These are phyloP conservation scores for Pipa parva DNA, from an alignment of 2,113 vertebrate genomes.

Conservation along the genomic window DNA sequence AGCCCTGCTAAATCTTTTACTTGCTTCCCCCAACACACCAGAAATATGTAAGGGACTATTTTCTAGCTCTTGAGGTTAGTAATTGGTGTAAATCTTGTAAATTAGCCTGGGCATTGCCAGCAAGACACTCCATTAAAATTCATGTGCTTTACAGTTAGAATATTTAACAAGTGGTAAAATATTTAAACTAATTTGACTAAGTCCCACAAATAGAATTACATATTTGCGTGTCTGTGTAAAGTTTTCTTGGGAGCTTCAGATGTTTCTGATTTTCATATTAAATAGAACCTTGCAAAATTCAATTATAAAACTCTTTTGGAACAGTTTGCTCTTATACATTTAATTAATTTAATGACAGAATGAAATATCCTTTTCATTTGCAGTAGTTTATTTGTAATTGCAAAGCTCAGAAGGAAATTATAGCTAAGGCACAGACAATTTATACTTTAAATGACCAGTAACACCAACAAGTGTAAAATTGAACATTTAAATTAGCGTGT, in stretches of 20 bases:
- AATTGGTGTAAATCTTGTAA: constrained; percentile 59
- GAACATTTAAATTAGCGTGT: no score
- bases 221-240: constrained; percentile 41
- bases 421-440: neutral
- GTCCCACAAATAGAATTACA: constrained; percentile 49
- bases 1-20: constrained; percentile 53
- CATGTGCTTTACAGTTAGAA: constrained; percentile 46
- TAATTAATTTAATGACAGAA: constrained; percentile 37
- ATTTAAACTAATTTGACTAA: constrained; percentile 51
- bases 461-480: no score
- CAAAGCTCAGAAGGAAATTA: neutral
- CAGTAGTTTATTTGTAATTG: neutral
- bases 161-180: constrained; percentile 59
- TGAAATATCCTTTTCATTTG: constrained; percentile 29
- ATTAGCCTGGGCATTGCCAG: constrained; percentile 53
- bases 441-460: no score
- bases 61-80: constrained; percentile 51
- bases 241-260: constrained; percentile 30
- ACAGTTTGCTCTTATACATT: neutral
- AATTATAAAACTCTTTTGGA: constrained; percentile 31
- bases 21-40: constrained; percentile 49
- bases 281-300: constrained; percentile 35
- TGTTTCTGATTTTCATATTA: constrained; percentile 21
- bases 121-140: constrained; percentile 56
- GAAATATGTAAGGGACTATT: constrained; percentile 51